Conservation (phyloP, 2,888 invertebrate species). For the Cremastinae sp. region DNA sequence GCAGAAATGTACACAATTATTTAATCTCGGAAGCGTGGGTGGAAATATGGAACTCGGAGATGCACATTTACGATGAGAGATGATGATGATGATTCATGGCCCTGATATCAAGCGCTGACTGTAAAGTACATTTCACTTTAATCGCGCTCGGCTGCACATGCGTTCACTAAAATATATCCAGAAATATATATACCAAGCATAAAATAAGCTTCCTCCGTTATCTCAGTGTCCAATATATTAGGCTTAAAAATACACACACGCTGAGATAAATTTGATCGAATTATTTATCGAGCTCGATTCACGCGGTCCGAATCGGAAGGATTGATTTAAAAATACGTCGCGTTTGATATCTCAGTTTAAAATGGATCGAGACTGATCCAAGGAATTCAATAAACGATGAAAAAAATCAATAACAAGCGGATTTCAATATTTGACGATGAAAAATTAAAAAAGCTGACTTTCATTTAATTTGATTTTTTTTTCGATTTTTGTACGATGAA, state of each 20-base stretch:
- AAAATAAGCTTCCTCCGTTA: neutral
- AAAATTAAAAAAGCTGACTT: no score
- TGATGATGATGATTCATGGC: conserved; percentile 49
- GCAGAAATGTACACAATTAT: conserved; percentile 44
- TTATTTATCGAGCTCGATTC: conserved; percentile 34
- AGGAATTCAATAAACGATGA: no score
- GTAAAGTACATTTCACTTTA: conserved; percentile 39
- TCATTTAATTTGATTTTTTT: no score
- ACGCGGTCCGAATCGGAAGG: conserved; percentile 5
- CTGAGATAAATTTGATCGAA: conserved; percentile 20
- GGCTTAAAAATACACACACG: conserved; percentile 13
- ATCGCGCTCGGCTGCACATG: conserved; percentile 7
- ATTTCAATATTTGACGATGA: no score
- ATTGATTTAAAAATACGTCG: conserved; percentile 13
- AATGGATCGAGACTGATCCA: no score
- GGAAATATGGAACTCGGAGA: conserved; percentile 45
- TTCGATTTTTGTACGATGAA: no score
- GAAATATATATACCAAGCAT: conserved; percentile 23
- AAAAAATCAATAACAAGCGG: no score
- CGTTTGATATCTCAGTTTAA: no score
- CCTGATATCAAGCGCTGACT: conserved; percentile 15
- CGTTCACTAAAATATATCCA: neutral
- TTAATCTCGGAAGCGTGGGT: conserved; percentile 51
- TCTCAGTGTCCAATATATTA: conserved; percentile 29
- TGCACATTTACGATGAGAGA: conserved; percentile 19